A percentile compares a stretch with the other conserved stretches of the same genome.
These are phyloP conservation scores for Piliocolobus tephrosceles DNA, from an alignment of 2,113 vertebrate genomes.

Conservation along the genomic window DNA sequence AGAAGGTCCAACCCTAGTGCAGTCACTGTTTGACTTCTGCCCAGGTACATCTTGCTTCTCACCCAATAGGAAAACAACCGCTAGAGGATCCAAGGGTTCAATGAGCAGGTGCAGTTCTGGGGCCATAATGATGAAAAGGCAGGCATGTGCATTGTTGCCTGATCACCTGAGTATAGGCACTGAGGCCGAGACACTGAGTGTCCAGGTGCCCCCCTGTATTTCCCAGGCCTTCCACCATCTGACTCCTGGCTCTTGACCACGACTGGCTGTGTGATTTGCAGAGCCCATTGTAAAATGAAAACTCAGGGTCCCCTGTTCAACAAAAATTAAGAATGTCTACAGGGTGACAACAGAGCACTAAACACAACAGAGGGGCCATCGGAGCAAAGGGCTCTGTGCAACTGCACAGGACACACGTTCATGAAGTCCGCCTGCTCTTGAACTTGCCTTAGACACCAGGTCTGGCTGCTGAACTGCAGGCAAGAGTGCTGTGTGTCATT, in stretches of 20 bases:
- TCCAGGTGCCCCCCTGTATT: background rate
- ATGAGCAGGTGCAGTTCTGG: background rate
- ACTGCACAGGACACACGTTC: background rate
- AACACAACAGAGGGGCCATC: background rate
- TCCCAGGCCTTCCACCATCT: background rate
- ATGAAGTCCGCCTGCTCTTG: accelerated
- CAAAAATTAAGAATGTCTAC: background rate
- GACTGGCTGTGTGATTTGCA: accelerated
- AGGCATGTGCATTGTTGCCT: accelerated
- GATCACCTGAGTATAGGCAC: background rate
- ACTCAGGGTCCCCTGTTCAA: background rate
- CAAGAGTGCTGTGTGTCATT: accelerated
- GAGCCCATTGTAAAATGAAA: background rate
- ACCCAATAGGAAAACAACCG: accelerated
- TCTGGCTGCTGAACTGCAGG: accelerated
- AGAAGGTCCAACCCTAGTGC: accelerated
- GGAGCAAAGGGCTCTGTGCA: background rate
- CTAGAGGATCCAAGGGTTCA: background rate
- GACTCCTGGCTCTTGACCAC: background rate
- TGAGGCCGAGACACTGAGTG: accelerated
- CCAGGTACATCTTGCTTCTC: accelerated
- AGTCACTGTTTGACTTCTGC: background rate
- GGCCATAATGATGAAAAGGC: background rate
- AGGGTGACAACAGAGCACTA: background rate
- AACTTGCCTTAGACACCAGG: background rate